Percentiles rank a stretch among this genome's conserved stretches.
phyloP scores from a whole-genome alignment of 2,113 vertebrate genomes.

The Mirounga angustirostris region DNA sequence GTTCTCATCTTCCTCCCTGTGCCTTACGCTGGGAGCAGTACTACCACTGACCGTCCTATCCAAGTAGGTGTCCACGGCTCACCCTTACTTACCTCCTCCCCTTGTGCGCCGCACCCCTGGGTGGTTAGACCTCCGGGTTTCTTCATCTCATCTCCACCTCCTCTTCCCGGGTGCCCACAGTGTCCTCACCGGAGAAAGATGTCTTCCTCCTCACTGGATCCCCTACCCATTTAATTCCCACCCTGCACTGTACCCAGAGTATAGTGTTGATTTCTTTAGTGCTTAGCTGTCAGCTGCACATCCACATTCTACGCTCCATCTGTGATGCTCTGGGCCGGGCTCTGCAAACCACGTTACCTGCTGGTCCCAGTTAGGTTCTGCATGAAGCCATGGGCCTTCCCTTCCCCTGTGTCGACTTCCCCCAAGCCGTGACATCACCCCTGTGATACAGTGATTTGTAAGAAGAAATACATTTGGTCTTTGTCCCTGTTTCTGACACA shows the following conservation, averaged over 20 bases:
- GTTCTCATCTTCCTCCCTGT: background rate
- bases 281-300: background rate
- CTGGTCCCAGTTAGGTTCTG: background rate
- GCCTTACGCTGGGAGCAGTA: background rate
- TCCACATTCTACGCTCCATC: background rate
- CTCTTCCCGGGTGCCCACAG: background rate
- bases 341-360: background rate
- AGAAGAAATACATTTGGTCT: background rate
- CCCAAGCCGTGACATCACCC: background rate
- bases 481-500: background rate
- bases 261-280: background rate
- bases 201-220: background rate
- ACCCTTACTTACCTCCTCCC: background rate
- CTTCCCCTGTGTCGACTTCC: background rate
- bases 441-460: background rate
- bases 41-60: accelerated
- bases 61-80: background rate
- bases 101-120: background rate
- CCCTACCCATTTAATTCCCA: background rate
- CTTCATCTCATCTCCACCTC: background rate
- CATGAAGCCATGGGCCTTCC: background rate
- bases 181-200: background rate
- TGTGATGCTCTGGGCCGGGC: too few relatives aligned
- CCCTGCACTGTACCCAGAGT: background rate
- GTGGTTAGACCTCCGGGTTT: background rate